Evolutionary conservation across 2,888 invertebrate genomes (phyloP).

Genomic region (Idaea aversata): DNA sequence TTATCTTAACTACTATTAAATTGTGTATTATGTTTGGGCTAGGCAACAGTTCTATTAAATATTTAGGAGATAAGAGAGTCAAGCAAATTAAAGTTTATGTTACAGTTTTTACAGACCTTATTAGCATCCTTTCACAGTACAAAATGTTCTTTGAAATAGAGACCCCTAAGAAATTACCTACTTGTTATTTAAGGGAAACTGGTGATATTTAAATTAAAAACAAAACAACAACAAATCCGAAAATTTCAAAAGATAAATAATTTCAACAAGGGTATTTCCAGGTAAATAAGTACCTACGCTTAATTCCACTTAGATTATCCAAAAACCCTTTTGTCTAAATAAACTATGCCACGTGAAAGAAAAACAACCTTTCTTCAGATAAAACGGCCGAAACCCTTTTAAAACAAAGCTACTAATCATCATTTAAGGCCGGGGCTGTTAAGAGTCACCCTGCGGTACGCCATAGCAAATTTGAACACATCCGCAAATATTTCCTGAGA

Average conservation of each 20-base stretch:
- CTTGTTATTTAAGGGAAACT: too few species aligned
- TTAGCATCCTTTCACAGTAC: not conserved
- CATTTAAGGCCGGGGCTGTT: not conserved
- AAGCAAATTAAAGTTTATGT: not conserved
- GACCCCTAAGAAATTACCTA: too few species aligned
- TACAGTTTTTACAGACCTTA: not conserved
- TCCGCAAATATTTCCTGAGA: conserved; percentile 19
- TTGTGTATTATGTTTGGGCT: not conserved
- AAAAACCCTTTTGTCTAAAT: conserved; percentile 1
- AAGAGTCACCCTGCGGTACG: conserved; percentile 10
- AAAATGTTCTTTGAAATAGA: too few species aligned
- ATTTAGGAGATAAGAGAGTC: not conserved
- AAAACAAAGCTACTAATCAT: conserved; percentile 4
- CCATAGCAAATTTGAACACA: conserved; percentile 15
- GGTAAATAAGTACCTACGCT: not conserved
- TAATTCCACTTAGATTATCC: not conserved
- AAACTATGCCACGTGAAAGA: not conserved
- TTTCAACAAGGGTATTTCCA: not conserved
- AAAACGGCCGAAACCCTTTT: not conserved
- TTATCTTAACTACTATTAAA: not conserved
- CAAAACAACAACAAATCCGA: not conserved
- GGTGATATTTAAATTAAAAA: not conserved
- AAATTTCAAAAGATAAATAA: not conserved
- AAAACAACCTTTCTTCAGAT: conserved; percentile 2
- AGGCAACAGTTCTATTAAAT: not conserved